Evolutionary conservation across 2,113 vertebrate species (phyloP), one percentile per base, ranked within the genome.

Genomic region (Todiramphus saurophagus): DNA sequence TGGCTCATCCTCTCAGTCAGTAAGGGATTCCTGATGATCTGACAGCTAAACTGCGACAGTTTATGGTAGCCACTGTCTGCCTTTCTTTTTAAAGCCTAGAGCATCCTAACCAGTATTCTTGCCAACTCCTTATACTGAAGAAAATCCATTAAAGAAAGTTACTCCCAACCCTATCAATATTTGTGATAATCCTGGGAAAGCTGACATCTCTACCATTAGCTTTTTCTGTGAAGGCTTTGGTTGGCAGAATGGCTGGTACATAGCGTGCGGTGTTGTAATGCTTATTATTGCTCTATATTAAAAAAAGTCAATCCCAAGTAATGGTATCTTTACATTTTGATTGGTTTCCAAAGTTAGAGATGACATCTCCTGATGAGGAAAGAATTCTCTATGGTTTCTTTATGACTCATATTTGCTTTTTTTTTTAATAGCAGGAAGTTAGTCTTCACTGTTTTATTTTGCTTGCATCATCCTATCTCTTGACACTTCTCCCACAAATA

Each of bases 1-100:
- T n/a, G 62, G 33, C 67, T 91, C 30, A 8, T 60, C 27, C 33
- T 76, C 24, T 70, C 41, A 21, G 21, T 37, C 60, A 55, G 0
- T 63, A 9, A 75, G 48, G 35, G 35, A 14, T 72, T 85, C 31
- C 28, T 68, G 48, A 56, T 1, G 1, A 27, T 70, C 84, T 78
- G 56, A 44, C 39, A 82, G 21, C 9, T 39, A 23, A 70, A 24
- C 46, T 83, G 91, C 18, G 33, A 2, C 64, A 44, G 44, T 46
- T 56, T 33, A 0, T 7, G 1, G 25, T 46, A 33, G 21, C 51
- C 14, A 0, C 0, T 68, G 13, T 43, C 33, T 58, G 17, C 46
- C 46, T 79, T 27, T 27, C 59, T 31, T 72, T 11, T 35, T 60
- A 14, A 75, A 90, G 48, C 30, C 30, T 56, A 16, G 30, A 37